Conservation (phyloP, 1,140 invertebrate genomes). For the Zaprionus ghesquierei region DNA sequence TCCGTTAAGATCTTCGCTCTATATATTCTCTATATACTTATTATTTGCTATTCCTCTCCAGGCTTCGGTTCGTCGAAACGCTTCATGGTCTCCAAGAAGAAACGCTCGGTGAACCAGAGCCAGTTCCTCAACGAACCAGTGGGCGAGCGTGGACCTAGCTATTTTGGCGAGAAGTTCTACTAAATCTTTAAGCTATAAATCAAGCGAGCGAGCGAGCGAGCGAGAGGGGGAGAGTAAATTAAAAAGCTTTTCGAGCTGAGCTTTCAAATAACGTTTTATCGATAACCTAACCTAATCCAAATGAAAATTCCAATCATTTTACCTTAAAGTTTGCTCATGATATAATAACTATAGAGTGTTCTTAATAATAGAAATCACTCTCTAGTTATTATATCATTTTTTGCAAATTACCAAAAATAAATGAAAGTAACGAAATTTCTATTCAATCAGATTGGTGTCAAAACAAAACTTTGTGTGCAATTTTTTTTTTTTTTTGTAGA, state of each 20-base stretch:
- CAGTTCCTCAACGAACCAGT: conserved; percentile 63
- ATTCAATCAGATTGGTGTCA: conserved; percentile 28
- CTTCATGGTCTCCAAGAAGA: conserved; percentile 81
- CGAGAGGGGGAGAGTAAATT: conserved; percentile 28
- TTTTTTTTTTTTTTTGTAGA: conserved; percentile 57
- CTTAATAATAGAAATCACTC: not conserved
- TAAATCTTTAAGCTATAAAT: conserved; percentile 43
- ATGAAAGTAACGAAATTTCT: not conserved
- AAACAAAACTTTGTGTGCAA: conserved; percentile 56
- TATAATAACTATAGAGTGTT: not conserved
- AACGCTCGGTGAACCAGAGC: conserved; percentile 69
- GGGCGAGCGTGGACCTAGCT: conserved; percentile 60
- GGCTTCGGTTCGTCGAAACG: conserved; percentile 71
- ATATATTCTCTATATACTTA: not conserved
- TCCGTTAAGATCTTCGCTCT: not conserved
- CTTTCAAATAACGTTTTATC: conserved; percentile 38
- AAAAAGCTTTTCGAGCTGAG: conserved; percentile 36
- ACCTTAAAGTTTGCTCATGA: not conserved
- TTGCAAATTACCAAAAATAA: conserved; percentile 15
- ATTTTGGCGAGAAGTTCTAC: conserved; percentile 71
- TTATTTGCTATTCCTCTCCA: not conserved
- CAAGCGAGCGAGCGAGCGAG: conserved; percentile 6
- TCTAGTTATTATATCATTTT: not conserved
- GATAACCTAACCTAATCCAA: conserved; percentile 11
- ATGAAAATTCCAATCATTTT: conserved; percentile 22